Evolutionary conservation across 2,888 invertebrate species (phyloP).

Genomic region (Luperina testacea): DNA sequence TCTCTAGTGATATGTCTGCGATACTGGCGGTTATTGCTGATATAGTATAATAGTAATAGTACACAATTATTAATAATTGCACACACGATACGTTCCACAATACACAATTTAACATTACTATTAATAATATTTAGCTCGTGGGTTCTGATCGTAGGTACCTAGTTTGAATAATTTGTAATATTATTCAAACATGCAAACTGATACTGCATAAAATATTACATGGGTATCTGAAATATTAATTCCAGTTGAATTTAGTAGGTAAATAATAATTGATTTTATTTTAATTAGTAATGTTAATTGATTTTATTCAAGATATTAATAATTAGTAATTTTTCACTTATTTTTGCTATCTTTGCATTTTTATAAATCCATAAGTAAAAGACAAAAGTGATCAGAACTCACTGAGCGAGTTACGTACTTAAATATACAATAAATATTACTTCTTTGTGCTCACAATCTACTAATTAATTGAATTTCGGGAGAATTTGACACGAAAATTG

Average conservation of each 20-base stretch:
- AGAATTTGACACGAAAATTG: conserved; percentile 90
- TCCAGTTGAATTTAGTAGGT: background rate
- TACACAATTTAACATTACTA: conserved; percentile 69
- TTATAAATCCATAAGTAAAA: background rate
- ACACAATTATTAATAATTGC: conserved; percentile 68
- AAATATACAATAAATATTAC: conserved; percentile 73
- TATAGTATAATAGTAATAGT: conserved; percentile 64
- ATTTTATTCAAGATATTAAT: background rate
- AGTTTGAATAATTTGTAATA: conserved; percentile 23
- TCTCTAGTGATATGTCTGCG: conserved; percentile 88
- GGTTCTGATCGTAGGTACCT: conserved; percentile 62
- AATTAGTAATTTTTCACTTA: background rate
- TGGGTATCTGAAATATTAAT: background rate
- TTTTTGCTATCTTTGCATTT: background rate
- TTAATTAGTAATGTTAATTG: background rate
- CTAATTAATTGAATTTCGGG: conserved; percentile 90
- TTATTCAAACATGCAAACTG: conserved; percentile 10
- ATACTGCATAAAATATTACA: background rate
- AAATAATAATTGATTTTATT: background rate
- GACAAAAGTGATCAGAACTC: conserved; percentile 70
- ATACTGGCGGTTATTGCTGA: conserved; percentile 87
- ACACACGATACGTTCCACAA: conserved; percentile 67
- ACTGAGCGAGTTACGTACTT: conserved; percentile 72
- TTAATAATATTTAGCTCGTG: conserved; percentile 59
- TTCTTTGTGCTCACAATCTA: conserved; percentile 81